Conservation (phyloP, 2,113 vertebrate genomes). For the Carettochelys insculpta region DNA sequence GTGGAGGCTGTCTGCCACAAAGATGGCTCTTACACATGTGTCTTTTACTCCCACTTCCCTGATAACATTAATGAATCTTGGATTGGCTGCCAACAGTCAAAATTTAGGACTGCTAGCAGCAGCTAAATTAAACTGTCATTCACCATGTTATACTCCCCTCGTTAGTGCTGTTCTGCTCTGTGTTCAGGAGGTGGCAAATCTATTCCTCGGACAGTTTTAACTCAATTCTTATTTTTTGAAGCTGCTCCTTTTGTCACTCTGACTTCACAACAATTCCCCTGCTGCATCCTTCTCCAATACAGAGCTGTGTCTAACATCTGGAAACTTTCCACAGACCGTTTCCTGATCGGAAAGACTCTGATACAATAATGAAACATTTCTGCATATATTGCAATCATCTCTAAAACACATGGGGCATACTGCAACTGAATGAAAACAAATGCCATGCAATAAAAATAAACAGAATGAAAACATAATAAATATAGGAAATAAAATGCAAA, state of each 20-base stretch:
- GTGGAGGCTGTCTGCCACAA: slow-evolving; percentile 2
- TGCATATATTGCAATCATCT: slow-evolving; percentile 6
- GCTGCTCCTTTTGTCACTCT: not conserved
- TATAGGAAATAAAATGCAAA: slow-evolving; percentile 6
- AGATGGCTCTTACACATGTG: not conserved
- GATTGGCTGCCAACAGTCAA: not conserved
- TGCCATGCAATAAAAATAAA: slow-evolving; percentile 42
- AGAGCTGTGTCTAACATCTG: slow-evolving; percentile 30
- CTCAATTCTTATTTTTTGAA: not conserved
- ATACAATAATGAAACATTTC: slow-evolving; percentile 36
- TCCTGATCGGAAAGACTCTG: slow-evolving; percentile 8
- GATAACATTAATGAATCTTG: slow-evolving; percentile 6
- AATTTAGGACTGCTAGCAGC: not conserved
- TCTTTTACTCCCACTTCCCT: not conserved
- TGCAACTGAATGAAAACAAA: slow-evolving; percentile 34
- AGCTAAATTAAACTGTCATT: not conserved
- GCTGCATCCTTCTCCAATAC: not conserved
- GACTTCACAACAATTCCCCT: not conserved
- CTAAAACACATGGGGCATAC: not conserved
- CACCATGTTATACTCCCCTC: not conserved
- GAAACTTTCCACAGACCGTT: slow-evolving; percentile 19
- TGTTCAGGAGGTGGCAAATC: not conserved
- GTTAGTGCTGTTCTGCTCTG: not conserved
- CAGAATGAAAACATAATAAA: slow-evolving; percentile 21
- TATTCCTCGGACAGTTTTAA: not conserved